Conservation (phyloP, 1,140 invertebrate genomes). For the Phthorimaea operculella region DNA sequence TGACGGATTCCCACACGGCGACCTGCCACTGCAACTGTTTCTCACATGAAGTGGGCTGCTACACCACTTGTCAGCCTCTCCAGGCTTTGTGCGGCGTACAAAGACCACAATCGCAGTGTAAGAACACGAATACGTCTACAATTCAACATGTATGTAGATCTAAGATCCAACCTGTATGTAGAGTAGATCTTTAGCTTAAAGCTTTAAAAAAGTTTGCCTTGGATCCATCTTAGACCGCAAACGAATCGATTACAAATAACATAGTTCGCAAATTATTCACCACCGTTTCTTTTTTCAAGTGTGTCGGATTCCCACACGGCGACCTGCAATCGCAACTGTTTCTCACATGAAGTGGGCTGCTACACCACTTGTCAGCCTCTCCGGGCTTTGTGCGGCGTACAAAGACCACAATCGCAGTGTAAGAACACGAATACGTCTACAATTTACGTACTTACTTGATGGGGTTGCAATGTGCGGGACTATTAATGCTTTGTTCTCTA, state of each 20-base stretch:
- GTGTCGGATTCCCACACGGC: conserved; percentile 43
- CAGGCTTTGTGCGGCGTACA: conserved; percentile 49
- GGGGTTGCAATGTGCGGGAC: conserved; percentile 33
- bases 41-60: conserved; percentile 59
- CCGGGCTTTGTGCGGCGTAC: conserved; percentile 46
- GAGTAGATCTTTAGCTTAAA: no score
- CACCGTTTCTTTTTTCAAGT: no score
- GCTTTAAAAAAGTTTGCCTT: no score
- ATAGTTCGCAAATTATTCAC: no score
- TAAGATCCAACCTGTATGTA: no score
- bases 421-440: conserved; percentile 38
- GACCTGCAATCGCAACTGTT: conserved; percentile 47
- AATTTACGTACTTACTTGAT: conserved; percentile 31
- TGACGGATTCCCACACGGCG: conserved; percentile 54
- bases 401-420: conserved; percentile 41
- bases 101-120: conserved; percentile 48
- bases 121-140: no score
- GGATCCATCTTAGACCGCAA: no score
- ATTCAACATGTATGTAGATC: no score
- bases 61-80: conserved; percentile 31
- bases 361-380: conserved; percentile 27
- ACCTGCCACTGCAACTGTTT: conserved; percentile 49
- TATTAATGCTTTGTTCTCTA: conserved; percentile 33
- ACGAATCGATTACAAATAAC: no score
- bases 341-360: conserved; percentile 51